Percentiles rank a stretch among this genome's conserved stretches.
phyloP scores from a whole-genome alignment of 2,113 vertebrate species.

The Clarias gariepinus region DNA sequence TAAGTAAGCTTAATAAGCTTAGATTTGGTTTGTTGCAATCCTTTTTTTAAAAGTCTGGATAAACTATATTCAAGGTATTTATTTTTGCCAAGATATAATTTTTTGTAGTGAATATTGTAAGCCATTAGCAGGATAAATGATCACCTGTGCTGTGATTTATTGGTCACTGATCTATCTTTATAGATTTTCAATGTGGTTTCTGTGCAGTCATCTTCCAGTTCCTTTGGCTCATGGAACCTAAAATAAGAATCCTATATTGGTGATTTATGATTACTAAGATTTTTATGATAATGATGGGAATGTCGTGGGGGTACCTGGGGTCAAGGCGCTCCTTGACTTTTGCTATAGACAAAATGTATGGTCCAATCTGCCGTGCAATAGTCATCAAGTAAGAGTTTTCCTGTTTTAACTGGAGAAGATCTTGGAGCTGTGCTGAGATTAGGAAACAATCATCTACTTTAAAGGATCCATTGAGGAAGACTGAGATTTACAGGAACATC shows the following conservation, averaged over 20 bases:
- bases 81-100: no score
- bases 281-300: not conserved
- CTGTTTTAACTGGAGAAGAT: constrained; percentile 88
- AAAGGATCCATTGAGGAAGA: not conserved
- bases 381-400: constrained; percentile 88
- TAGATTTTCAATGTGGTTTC: constrained; percentile 72
- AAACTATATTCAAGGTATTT: no score
- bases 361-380: constrained; percentile 87
- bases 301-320: constrained; percentile 76
- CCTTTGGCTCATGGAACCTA: constrained; percentile 78
- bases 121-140: not conserved
- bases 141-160: constrained; percentile 69
- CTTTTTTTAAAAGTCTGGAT: no score
- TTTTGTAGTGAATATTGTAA: no score
- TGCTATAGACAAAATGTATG: constrained; percentile 88
- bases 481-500: not conserved
- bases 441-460: not conserved
- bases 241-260: not conserved
- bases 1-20: no score
- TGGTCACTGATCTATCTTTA: constrained; percentile 48
- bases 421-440: constrained; percentile 85
- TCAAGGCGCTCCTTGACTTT: constrained; percentile 92
- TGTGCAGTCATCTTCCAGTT: constrained; percentile 70
- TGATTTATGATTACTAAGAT: not conserved
- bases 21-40: no score